These are phyloP conservation scores for Drosophila athabasca DNA, from an alignment of 1,140 invertebrate genomes.

Conservation along the genomic window DNA sequence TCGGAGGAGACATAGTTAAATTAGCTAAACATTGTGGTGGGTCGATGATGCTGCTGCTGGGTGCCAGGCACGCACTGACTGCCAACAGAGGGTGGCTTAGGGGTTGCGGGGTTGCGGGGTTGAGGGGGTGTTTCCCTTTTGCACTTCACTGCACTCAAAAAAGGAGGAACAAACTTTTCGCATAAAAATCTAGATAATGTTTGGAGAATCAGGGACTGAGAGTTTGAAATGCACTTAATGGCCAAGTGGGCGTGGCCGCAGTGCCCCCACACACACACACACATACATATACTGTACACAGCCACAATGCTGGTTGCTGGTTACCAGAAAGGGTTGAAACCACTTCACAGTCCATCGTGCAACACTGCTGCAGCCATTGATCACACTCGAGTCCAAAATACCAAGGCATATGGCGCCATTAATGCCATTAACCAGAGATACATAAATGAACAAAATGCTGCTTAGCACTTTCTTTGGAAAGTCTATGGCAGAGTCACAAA, in stretches of 20 bases:
- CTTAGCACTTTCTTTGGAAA: no score
- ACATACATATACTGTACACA: no score
- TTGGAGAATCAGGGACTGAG: conserved; percentile 3
- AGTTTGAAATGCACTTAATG: conserved; percentile 47
- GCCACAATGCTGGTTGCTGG: conserved; percentile 33
- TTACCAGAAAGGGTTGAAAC: conserved; percentile 16
- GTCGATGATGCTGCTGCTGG: not conserved
- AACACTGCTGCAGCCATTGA: no score
- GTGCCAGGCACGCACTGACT: not conserved
- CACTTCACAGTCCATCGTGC: no score
- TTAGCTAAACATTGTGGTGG: conserved; percentile 77
- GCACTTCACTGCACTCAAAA: conserved; percentile 67
- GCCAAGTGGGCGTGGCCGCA: conserved; percentile 56
- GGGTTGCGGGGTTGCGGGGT: conserved; percentile 1
- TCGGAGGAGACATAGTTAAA: conserved; percentile 73
- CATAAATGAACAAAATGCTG: no score
- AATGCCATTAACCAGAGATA: no score
- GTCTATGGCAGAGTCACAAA: no score
- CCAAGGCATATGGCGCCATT: no score
- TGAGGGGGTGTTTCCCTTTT: conserved; percentile 57
- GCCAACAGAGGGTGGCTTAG: conserved; percentile 8
- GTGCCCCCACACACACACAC: not conserved
- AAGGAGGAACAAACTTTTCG: conserved; percentile 60
- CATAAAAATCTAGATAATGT: conserved; percentile 80
- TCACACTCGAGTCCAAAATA: no score